These are phyloP conservation scores for Trachelus tabidus DNA, from an alignment of 2,888 invertebrate species.

Conservation along the genomic window DNA sequence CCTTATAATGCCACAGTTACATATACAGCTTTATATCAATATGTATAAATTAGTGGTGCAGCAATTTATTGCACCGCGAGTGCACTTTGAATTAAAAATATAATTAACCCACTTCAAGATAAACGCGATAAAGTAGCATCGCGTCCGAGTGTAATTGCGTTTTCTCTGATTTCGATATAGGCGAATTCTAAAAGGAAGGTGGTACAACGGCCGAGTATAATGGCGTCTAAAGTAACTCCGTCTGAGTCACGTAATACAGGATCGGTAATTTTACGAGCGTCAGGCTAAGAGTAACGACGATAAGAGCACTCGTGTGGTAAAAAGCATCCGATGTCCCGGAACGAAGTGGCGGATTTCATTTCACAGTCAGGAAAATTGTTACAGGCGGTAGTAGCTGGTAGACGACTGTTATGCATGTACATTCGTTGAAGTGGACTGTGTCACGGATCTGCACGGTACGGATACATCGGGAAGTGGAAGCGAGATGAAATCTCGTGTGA, in stretches of 20 bases:
- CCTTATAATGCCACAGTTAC: neutral
- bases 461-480: neutral
- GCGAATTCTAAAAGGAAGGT: neutral
- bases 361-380: neutral
- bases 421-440: neutral
- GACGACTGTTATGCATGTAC: neutral
- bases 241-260: neutral
- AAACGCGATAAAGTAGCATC: neutral
- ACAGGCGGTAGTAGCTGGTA: neutral
- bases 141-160: neutral
- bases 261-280: neutral
- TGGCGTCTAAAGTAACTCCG: neutral
- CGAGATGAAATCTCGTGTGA: conserved; percentile 14
- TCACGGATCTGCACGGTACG: neutral
- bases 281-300: neutral
- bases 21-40: no score
- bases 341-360: neutral
- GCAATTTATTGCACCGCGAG: neutral
- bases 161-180: neutral
- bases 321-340: neutral
- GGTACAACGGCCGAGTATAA: neutral
- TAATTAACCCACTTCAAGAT: neutral
- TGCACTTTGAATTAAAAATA: neutral
- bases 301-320: neutral
- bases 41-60: neutral